Base-by-base conservation (phyloP, 2,888 invertebrate species). In the Ypsolopha sequella region DNA sequence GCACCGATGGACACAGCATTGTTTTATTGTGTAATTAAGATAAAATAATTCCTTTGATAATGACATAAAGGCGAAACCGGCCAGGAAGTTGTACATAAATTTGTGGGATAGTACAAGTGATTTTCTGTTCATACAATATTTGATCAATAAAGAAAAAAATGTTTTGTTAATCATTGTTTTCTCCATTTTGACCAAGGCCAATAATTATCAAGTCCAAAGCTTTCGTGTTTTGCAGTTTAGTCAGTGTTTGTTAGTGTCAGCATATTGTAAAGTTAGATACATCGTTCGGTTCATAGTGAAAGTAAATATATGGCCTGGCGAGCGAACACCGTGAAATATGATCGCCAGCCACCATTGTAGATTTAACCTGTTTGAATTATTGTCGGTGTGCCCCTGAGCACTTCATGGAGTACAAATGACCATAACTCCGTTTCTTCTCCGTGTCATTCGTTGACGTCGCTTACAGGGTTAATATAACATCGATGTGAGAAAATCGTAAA, bases 271-370 rank as follows among this genome's bases (percentile, higher is more conserved):
- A 24, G 45, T 45, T 34, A 34, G 36, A 47, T 47, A 36, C 36
- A 2, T 36, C 41, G 50, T 36, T 14, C 9, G 9, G 44, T 51
- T 45, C 10, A 39, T 33, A 51, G 51, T 51, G 51, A 51, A 51
- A 51, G 51, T 51, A 44, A 13, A 51, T 51, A 46, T 36, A 44
- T 48, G 39, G 34, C 48, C 11, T 10, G 39, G 39, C 33, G 11
- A 9, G 36, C 33, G 50, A 24, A 24, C 36, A 47, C 11, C 39
- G 41, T 51, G 51, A 51, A 51, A 41, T 51, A 51, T 47, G 38
- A 24, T 36, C 38, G 41, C 34, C n/a, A n/a, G 48, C 48, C 36
- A 14, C 47, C 47, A 36, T 36, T 47, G 36, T 36, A 13, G 47
- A 39, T 39, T 41, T 14, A n/a, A n/a, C 48, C 33, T 38, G 39